Percentiles rank a stretch among this genome's conserved stretches.
phyloP scores from a whole-genome alignment of 2,888 invertebrate genomes.

The Rhagophthalmus giganteus region DNA sequence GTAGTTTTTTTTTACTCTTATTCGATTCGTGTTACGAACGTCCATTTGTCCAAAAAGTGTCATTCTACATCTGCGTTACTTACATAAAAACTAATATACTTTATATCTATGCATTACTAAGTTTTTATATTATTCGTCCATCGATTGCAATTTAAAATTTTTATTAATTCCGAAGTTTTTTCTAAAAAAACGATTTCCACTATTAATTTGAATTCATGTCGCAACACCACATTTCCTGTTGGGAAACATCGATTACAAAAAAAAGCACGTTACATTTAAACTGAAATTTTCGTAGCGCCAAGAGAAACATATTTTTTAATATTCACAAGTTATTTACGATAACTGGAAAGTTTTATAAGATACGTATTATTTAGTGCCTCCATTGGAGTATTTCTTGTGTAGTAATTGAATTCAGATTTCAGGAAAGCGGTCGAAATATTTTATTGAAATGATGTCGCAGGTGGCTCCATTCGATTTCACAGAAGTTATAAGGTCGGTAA shows the following conservation, averaged over 20 bases:
- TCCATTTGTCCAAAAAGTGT: no score
- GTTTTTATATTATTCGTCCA: not conserved
- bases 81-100: no score
- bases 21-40: no score
- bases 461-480: slow-evolving; percentile 45
- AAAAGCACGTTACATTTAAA: not conserved
- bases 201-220: no score
- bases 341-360: slow-evolving; percentile 17
- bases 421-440: slow-evolving; percentile 46
- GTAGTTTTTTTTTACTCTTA: no score
- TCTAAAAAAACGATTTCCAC: no score
- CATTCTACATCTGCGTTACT: no score
- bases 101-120: no score
- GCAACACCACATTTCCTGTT: not conserved
- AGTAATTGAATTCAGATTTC: slow-evolving; percentile 47
- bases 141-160: no score
- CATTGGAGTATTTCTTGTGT: slow-evolving; percentile 36
- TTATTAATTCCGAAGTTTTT: no score
- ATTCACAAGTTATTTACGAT: slow-evolving; percentile 9
- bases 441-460: slow-evolving; percentile 53
- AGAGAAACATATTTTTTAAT: slow-evolving; percentile 14
- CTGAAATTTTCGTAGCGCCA: slow-evolving; percentile 3
- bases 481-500: slow-evolving; percentile 44
- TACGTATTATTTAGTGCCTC: slow-evolving; percentile 27
- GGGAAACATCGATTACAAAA: not conserved